These are phyloP conservation scores for Edolisoma coerulescens DNA, from an alignment of 2,113 vertebrate genomes.

Conservation along the genomic window DNA sequence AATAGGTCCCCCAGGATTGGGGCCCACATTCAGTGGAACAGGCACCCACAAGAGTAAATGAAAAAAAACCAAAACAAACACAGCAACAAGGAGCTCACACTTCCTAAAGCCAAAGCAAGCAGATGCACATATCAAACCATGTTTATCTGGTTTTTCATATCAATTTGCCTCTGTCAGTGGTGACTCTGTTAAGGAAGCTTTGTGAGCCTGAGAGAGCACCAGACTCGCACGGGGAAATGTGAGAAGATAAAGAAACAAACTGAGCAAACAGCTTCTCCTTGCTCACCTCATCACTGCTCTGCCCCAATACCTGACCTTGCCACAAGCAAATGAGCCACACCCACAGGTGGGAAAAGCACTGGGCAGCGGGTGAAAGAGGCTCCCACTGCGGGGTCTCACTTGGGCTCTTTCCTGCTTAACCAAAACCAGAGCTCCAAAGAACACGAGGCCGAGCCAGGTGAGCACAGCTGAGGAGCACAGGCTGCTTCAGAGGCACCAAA, in stretches of 20 bases:
- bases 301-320: not conserved
- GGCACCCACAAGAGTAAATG: not conserved
- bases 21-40: no score
- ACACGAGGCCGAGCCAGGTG: not conserved
- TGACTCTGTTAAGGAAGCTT: not conserved
- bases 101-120: not conserved
- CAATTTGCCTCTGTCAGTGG: not conserved
- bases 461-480: not conserved
- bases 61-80: not conserved
- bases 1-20: accelerated
- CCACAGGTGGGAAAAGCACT: not conserved
- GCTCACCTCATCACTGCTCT: not conserved
- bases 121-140: accelerated
- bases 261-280: not conserved
- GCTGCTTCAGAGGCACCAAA: not conserved
- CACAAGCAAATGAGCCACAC: not conserved
- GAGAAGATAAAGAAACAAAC: not conserved
- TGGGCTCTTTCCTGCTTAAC: not conserved
- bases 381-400: not conserved
- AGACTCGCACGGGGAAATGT: accelerated
- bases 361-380: not conserved
- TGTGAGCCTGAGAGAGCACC: not conserved
- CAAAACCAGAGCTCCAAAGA: not conserved
- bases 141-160: not conserved
- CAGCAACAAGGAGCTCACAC: not conserved